Conservation (phyloP, 1,140 invertebrate genomes). For the Zelostemma sp. region DNA sequence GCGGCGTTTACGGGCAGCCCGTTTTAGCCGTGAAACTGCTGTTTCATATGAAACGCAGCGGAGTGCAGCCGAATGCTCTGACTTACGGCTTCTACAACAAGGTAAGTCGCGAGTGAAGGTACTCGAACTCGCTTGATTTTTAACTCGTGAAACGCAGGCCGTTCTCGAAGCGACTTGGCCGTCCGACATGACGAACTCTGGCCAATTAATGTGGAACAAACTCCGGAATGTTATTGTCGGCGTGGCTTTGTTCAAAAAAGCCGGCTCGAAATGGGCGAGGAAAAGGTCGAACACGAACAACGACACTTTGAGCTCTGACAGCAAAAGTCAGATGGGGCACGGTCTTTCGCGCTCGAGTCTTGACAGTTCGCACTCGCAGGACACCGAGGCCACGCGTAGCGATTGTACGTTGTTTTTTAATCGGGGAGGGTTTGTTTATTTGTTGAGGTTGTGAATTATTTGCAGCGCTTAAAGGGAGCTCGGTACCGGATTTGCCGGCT, state of each 20-base stretch:
- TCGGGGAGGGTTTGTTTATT: too few relatives aligned
- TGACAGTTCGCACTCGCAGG: conserved; percentile 67
- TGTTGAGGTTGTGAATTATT: too few relatives aligned
- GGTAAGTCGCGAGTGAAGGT: too few relatives aligned
- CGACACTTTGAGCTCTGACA: conserved; percentile 56
- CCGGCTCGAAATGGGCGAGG: conserved; percentile 74
- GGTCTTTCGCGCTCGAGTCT: conserved; percentile 66
- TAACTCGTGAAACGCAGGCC: conserved; percentile 67
- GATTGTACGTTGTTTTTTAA: conserved; percentile 53
- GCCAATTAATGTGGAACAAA: conserved; percentile 93
- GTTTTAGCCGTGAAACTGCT: conserved; percentile 95
- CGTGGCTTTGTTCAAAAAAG: conserved; percentile 86
- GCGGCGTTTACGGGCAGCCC: conserved; percentile 94
- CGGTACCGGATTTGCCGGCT: conserved; percentile 64
- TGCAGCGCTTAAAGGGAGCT: conserved; percentile 64
- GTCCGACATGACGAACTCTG: conserved; percentile 83
- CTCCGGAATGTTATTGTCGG: conserved; percentile 92
- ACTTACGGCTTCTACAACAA: conserved; percentile 88
- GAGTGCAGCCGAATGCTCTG: conserved; percentile 95
- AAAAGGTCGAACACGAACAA: conserved; percentile 64
- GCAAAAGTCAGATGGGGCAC: conserved; percentile 61
- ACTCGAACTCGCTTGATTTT: too few relatives aligned
- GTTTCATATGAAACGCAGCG: conserved; percentile 95
- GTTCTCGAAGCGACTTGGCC: conserved; percentile 97
- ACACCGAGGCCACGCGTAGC: conserved; percentile 62